Base-by-base conservation (phyloP, 2,888 invertebrate genomes). In the Thecocarcelia acutangulata region DNA sequence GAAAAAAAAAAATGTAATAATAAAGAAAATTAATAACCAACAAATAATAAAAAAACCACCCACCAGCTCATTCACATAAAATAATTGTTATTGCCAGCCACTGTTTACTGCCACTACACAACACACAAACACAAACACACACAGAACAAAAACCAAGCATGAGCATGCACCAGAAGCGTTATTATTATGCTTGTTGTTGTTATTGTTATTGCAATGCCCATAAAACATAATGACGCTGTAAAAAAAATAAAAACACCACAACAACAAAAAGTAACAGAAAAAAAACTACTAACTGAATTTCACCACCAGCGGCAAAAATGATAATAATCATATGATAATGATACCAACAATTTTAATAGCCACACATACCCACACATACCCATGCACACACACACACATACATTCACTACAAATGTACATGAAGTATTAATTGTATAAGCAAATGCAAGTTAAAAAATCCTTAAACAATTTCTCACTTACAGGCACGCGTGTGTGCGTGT, bases 261-360 rank as follows among this genome's bases (percentile, higher is more conserved):
- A 50, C 42, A 61, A 56, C 48, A 46, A 37, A 64, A 59, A n/a
- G 13, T n/a, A 46, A 33, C 13, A 61, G n/a, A n/a, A 63, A 12
- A 64, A 54, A 63, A 56, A 64, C 37, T 54, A 46, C 33, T 24
- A 64, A 73, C 44, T 46, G 56, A 44, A 73, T 64, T 74, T 58
- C 74, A 64, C 56, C 17, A 50, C 17, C 64, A 66, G 64, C 4
- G 48, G 74, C 74, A 66, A 74, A 74, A 66, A 74, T 48, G 48
- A 64, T 66, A 64, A 74, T 74, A 74, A 66, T 64, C 73, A 40
- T 44, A 72, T 73, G 73, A 73, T 74, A 74, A 74, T 74, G 54
- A 73, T 74, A 64, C 74, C 63, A 56, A 40, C 24, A 44, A 37
- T 33, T 64, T 58, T 19, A 17, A 19, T 17, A 64, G 15, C 33